phyloP scores from a whole-genome alignment of 92 coral and sea anemone species.

The Parazoanthus atlanticus region DNA sequence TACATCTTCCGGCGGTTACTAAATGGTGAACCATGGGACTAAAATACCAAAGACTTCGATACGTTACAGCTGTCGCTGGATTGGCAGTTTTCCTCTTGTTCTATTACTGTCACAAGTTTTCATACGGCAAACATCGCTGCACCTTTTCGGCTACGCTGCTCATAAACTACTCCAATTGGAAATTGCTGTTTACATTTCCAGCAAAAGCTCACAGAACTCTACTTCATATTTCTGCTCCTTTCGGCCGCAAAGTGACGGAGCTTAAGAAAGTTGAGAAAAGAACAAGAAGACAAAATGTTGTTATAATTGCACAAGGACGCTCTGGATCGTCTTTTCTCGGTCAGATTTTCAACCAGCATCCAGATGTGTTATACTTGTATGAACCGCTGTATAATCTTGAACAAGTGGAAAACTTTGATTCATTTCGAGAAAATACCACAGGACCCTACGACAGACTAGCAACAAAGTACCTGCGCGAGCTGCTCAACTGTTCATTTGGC shows the following conservation, averaged over 20 bases:
- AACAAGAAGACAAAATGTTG: background rate
- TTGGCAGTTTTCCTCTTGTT: background rate
- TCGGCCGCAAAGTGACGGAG: background rate
- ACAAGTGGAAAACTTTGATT: conserved; percentile 17
- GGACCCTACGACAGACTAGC: background rate
- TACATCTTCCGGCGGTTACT: background rate
- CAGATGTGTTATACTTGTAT: conserved; percentile 15
- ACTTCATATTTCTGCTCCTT: background rate
- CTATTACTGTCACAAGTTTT: background rate
- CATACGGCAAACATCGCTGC: background rate
- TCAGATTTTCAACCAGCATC: conserved; percentile 29
- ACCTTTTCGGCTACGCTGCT: conserved; percentile 21
- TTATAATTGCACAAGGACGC: conserved; percentile 31
- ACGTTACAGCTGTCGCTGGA: background rate
- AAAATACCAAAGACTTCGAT: background rate
- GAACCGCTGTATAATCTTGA: conserved; percentile 26
- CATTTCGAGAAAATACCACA: conserved; percentile 24
- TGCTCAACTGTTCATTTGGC: conserved; percentile 26
- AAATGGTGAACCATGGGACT: background rate
- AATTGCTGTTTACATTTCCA: background rate
- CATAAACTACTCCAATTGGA: conserved; percentile 22
- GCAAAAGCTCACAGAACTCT: background rate
- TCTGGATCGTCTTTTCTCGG: conserved; percentile 38
- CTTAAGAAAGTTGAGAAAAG: background rate
- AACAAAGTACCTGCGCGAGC: background rate